Conservation (phyloP, 2,888 invertebrate genomes). For the Caenorhabditis panamensis region DNA sequence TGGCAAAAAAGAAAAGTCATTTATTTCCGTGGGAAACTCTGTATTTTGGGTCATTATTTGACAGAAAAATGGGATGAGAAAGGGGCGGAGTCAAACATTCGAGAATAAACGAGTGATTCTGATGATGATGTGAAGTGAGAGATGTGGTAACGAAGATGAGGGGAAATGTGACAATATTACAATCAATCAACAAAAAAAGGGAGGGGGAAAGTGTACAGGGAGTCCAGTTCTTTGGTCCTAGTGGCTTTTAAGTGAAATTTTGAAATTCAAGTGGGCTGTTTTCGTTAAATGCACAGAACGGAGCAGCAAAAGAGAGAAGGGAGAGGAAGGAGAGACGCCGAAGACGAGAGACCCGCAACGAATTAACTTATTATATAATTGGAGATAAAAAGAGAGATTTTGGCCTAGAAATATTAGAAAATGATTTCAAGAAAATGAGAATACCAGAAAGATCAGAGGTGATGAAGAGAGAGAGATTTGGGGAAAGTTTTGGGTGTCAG, state of each 20-base stretch:
- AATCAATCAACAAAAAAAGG: constrained; percentile 7
- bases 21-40: background rate
- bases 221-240: constrained; percentile 58
- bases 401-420: constrained; percentile 35
- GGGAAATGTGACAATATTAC: background rate
- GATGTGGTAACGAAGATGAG: constrained; percentile 1
- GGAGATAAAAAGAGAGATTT: background rate
- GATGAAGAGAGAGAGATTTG: background rate
- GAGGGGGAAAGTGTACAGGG: background rate
- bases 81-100: no score
- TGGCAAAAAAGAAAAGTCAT: background rate
- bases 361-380: constrained; percentile 23
- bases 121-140: constrained; percentile 14
- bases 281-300: constrained; percentile 30
- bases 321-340: constrained; percentile 32
- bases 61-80: background rate
- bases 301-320: constrained; percentile 6
- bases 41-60: background rate
- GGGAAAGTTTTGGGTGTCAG: background rate
- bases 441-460: constrained; percentile 29
- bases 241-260: constrained; percentile 44
- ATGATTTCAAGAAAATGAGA: constrained; percentile 1
- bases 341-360: constrained; percentile 31
- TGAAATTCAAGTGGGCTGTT: background rate
- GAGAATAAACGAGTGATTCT: constrained; percentile 10